Percentiles rank a stretch among this genome's conserved stretches.
Conservation (phyloP, 1,140 invertebrate species). For the Dendrolimus punctatus region DNA sequence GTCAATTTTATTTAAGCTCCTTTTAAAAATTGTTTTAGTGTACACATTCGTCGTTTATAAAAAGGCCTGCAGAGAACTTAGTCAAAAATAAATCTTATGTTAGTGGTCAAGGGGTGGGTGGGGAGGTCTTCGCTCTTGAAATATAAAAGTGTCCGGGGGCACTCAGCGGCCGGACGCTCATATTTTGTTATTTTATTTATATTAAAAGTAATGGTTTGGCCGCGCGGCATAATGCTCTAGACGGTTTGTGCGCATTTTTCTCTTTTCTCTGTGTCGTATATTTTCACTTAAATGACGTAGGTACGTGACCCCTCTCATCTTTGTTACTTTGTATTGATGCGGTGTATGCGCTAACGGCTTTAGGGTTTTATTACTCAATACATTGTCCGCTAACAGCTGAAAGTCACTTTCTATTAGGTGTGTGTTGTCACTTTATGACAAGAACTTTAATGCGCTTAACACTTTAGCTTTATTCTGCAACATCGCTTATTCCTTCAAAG, state of each 20-base stretch:
- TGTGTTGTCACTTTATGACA: no score
- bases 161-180: constrained; percentile 67
- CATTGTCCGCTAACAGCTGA: neutral
- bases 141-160: constrained; percentile 66
- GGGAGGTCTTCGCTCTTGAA: constrained; percentile 30
- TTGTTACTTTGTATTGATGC: constrained; percentile 29
- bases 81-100: constrained; percentile 28
- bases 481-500: no score
- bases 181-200: constrained; percentile 73
- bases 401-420: neutral
- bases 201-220: constrained; percentile 68
- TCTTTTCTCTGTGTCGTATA: constrained; percentile 60
- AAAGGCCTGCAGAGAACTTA: neutral
- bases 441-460: no score
- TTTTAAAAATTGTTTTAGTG: no score
- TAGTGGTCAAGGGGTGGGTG: constrained; percentile 8
- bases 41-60: no score
- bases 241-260: constrained; percentile 62
- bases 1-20: no score
- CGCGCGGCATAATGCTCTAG: constrained; percentile 57
- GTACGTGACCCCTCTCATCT: constrained; percentile 48
- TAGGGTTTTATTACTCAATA: constrained; percentile 5
- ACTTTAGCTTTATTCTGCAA: no score
- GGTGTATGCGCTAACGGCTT: constrained; percentile 18
- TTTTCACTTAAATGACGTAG: constrained; percentile 68